Conservation (phyloP, 2,888 invertebrate species). For the Agriopis leucophaearia region DNA sequence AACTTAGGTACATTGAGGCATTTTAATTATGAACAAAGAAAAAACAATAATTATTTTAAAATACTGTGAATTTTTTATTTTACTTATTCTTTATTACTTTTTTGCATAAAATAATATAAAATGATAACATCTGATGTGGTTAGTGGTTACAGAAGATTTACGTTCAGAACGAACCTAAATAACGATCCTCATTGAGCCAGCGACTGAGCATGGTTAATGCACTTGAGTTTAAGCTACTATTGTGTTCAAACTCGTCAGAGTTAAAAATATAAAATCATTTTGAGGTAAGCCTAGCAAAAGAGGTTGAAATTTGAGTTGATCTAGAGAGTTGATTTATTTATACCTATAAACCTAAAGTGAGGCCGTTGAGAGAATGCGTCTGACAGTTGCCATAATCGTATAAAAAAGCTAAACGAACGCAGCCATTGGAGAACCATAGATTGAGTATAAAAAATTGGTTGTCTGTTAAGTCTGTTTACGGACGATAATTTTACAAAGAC, state of each 20-base stretch:
- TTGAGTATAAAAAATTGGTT: no score
- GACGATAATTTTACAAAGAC: no score
- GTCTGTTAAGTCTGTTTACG: no score
- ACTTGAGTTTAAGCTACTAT: slow-evolving; percentile 51
- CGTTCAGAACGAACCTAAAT: slow-evolving; percentile 47
- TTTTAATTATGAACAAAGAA: neutral
- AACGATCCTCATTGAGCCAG: slow-evolving; percentile 48
- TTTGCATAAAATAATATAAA: slow-evolving; percentile 2
- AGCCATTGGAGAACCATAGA: no score
- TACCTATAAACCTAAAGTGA: no score
- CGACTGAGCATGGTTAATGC: slow-evolving; percentile 63
- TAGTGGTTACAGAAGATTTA: slow-evolving; percentile 39
- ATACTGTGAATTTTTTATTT: neutral
- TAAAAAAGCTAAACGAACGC: no score
- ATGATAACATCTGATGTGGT: slow-evolving; percentile 32
- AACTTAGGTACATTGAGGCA: no score
- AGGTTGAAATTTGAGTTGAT: neutral
- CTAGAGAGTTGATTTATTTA: no score
- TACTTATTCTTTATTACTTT: neutral
- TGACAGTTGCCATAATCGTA: no score
- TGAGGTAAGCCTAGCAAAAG: neutral
- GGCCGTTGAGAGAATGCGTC: no score
- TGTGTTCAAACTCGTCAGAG: slow-evolving; percentile 27
- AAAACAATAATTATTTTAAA: neutral
- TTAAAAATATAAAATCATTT: neutral